Conservation (phyloP, 2,113 vertebrate species). For the Myrmophylax atrothorax region DNA sequence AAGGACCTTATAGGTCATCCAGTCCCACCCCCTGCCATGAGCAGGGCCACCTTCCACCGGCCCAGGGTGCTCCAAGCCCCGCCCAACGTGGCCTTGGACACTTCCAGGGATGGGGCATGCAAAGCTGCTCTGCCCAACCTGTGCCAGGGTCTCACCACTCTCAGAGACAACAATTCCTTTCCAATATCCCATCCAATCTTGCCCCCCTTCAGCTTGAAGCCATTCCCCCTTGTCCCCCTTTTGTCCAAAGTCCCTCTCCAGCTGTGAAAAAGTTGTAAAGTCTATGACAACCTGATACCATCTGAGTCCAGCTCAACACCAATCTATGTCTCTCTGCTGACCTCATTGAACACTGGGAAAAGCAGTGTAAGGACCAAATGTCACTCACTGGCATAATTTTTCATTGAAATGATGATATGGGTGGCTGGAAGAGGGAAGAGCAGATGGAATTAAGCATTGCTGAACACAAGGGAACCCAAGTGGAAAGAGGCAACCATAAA, state of each 20-base stretch:
- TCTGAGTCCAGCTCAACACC: not conserved
- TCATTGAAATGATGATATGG: not conserved
- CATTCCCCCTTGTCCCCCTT: not conserved
- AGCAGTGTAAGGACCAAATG: not conserved
- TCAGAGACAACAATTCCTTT: not conserved
- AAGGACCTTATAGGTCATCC: not conserved
- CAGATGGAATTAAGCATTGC: not conserved
- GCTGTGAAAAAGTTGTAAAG: not conserved
- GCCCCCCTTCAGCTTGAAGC: not conserved
- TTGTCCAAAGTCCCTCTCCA: not conserved
- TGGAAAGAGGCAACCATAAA: not conserved
- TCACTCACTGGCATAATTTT: not conserved
- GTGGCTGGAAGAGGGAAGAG: not conserved
- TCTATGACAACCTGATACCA: not conserved
- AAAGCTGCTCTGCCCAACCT: no score
- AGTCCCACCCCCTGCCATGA: not conserved
- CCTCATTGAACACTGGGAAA: not conserved
- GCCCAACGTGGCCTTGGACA: accelerated
- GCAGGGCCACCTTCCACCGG: accelerated
- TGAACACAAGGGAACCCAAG: not conserved
- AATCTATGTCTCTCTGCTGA: not conserved
- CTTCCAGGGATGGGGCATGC: not conserved
- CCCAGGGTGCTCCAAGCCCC: accelerated
- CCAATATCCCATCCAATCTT: not conserved
- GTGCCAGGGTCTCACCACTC: not conserved